Percentiles rank a stretch among this genome's conserved stretches.
Evolutionary conservation across 2,113 vertebrate species (phyloP).

Genomic region (Sinosuthora webbiana): DNA sequence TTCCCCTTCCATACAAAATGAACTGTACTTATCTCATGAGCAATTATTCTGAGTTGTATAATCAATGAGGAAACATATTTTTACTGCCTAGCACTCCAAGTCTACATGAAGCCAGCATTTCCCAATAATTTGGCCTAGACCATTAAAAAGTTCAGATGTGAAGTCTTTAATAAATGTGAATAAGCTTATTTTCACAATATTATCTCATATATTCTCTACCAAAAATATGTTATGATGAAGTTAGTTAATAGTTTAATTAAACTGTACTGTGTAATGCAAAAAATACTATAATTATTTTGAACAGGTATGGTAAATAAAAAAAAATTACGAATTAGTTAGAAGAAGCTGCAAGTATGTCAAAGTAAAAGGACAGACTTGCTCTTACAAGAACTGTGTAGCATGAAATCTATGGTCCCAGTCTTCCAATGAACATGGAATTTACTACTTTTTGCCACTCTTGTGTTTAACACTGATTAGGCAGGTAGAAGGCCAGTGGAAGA

Average conservation of each 20-base stretch:
- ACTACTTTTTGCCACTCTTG: not conserved
- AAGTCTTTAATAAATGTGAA: not conserved
- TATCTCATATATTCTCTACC: not conserved
- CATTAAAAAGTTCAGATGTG: not conserved
- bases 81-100: not conserved
- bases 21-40: not conserved
- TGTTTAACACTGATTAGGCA: not conserved
- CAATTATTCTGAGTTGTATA: not conserved
- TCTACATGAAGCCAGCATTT: not conserved
- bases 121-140: not conserved
- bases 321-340: not conserved
- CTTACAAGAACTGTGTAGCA: not conserved
- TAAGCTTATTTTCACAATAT: not conserved
- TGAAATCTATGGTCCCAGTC: not conserved
- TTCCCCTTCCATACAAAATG: not conserved
- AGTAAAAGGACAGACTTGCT: not conserved
- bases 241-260: not conserved
- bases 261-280: not conserved
- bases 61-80: not conserved
- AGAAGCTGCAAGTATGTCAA: not conserved
- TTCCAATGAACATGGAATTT: not conserved
- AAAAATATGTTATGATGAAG: not conserved
- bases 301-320: not conserved
- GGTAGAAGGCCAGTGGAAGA: not conserved
- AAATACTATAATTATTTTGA: not conserved